Base-by-base conservation (phyloP, 2,797 vertebrate species). In the Podarcis siculus region DNA sequence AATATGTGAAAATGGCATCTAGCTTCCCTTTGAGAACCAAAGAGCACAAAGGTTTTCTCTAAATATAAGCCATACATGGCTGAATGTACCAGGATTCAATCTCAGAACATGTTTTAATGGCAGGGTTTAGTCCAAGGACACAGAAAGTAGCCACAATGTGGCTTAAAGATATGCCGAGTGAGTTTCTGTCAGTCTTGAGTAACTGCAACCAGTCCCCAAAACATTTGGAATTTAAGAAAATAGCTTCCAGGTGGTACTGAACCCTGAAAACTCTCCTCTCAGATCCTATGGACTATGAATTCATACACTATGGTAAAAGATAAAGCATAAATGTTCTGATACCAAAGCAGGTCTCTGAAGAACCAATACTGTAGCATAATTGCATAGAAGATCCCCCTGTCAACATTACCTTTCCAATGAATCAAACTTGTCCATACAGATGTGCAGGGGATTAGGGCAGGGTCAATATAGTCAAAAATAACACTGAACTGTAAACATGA, bases 11-110 rank as follows among this genome's bases (percentile, higher is more conserved):
- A 78, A 69, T 27, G 21, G 30, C 76, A 87, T 30, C 35, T 32
- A 37, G 32, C 30, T 72, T 71, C 27, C 32, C 15, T 49, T 69
- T 49, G 39, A 78, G 55, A 78, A 86, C 9, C 42, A 55, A 49
- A 19, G 19, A 32, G 13, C 6, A 3, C 76, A 9, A 9, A 25
- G 49, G 23, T 90, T 84, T 80, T 39, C 83, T 30, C 77, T 90
- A 76, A 82, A 86, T 89, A 89, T 89, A 80, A 86, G 64, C 27
- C 69, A 58, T 86, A 25, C n/a, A 79, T 8, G n/a, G 58, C 2
- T 71, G 25, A 9, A 4, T 83, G 32, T 55, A 37, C 8, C 30
- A 61, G 25, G 17, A 10, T 58, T 73, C 17, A 72, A 21, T 35
- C 23, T 66, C 39, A 35, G 21, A 79, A 32, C 35, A 27, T 49